These are phyloP conservation scores for Anhinga anhinga DNA, from an alignment of 2,113 vertebrate genomes.

Conservation along the genomic window DNA sequence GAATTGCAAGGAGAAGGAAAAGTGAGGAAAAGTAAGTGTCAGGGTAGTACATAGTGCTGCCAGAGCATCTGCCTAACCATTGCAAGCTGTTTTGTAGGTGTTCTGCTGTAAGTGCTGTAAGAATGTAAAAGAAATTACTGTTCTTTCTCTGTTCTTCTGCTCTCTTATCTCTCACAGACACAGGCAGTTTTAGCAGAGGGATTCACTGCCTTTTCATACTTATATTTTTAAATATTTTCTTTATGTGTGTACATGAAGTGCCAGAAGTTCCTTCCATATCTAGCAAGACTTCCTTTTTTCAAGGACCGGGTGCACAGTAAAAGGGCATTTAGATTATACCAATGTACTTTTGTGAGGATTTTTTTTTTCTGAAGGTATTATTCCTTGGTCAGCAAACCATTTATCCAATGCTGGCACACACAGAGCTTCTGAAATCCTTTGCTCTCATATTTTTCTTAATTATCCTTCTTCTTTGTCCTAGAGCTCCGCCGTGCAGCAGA, in stretches of 20 bases:
- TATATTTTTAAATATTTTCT: constrained; percentile 3
- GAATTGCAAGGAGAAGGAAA: not conserved
- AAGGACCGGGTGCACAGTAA: not conserved
- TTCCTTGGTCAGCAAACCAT: not conserved
- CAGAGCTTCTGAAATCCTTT: not conserved
- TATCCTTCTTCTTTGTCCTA: not conserved
- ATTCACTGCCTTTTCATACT: constrained; percentile 17
- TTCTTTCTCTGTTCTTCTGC: constrained; percentile 3
- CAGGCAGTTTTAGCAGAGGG: not conserved
- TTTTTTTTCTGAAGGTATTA: not conserved
- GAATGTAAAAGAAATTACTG: constrained; percentile 18
- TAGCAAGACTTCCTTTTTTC: not conserved
- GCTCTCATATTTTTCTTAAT: not conserved
- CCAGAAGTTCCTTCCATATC: not conserved
- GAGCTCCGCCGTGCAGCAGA: not conserved
- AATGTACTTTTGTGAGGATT: not conserved
- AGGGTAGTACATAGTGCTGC: not conserved
- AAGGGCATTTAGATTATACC: not conserved
- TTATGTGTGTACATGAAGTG: not conserved
- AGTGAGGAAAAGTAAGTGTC: not conserved
- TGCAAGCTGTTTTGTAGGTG: not conserved
- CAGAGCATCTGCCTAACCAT: not conserved
- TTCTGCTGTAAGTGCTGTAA: not conserved
- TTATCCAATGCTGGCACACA: not conserved
- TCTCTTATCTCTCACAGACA: constrained; percentile 21